Conservation (phyloP, 2,797 vertebrate genomes). For the Phoeniculus purpureus region DNA sequence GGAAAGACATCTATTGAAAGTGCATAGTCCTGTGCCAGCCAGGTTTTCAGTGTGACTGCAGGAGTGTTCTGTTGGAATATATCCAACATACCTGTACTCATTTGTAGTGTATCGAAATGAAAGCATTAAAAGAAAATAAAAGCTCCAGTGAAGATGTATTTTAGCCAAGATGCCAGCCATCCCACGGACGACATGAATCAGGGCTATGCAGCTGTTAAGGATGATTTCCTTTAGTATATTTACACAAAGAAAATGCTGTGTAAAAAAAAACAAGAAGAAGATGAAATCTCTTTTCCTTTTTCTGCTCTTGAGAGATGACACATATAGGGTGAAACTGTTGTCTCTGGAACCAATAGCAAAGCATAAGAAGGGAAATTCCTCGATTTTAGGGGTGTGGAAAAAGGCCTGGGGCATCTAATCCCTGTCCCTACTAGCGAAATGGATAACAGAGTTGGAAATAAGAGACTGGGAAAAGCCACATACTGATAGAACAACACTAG, state of each 20-base stretch:
- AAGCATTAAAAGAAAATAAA: background rate
- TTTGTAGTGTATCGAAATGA: background rate
- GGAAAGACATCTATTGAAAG: background rate
- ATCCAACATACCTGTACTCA: background rate
- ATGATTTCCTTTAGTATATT: background rate
- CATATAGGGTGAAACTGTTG: background rate
- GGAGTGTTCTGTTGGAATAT: background rate
- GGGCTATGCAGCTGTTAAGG: background rate
- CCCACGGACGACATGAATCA: fast-evolving
- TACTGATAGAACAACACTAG: background rate
- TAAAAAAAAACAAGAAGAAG: background rate
- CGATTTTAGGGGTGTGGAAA: background rate
- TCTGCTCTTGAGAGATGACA: background rate
- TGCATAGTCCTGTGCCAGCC: background rate
- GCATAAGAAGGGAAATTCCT: background rate
- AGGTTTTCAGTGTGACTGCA: background rate
- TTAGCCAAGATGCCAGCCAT: background rate
- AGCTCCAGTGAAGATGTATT: background rate
- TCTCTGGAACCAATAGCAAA: background rate
- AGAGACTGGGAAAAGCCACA: background rate
- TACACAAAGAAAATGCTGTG: background rate
- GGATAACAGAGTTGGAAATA: background rate
- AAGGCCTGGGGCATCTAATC: background rate
- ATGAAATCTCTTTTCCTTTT: background rate
- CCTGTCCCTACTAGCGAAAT: background rate